Evolutionary conservation across 2,113 vertebrate species (phyloP).

Genomic region (Aldabrachelys gigantea): DNA sequence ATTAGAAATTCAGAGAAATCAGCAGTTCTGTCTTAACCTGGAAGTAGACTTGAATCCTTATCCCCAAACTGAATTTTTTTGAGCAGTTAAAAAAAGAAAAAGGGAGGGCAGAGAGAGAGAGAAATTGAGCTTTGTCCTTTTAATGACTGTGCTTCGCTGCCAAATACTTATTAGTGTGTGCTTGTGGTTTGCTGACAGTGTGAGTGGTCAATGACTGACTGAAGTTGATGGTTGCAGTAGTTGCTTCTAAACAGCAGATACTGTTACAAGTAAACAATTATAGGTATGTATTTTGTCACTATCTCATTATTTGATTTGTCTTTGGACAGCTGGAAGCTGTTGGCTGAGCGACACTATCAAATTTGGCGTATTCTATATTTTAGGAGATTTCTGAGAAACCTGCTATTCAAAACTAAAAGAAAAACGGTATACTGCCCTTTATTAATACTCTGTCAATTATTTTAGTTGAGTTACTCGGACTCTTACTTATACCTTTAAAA

Average conservation of each 20-base stretch:
- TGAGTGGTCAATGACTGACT: not conserved
- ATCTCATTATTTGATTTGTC: not conserved
- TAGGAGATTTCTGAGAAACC: not conserved
- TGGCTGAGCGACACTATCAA: not conserved
- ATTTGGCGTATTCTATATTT: not conserved
- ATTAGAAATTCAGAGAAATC: not conserved
- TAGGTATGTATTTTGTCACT: not conserved
- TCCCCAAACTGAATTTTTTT: not conserved
- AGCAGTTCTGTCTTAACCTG: not conserved
- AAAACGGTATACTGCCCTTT: not conserved
- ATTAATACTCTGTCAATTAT: not conserved
- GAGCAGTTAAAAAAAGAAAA: not conserved
- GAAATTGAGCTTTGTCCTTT: not conserved
- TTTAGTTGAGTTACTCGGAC: not conserved
- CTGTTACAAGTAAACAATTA: not conserved
- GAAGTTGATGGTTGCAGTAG: not conserved
- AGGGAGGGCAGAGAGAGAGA: not conserved
- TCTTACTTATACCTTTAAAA: not conserved
- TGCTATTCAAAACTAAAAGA: not conserved
- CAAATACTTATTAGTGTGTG: not conserved
- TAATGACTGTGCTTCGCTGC: conserved; percentile 34
- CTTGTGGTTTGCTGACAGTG: conserved; percentile 18
- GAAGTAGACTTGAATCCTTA: not conserved
- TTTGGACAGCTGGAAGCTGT: not conserved
- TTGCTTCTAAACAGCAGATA: not conserved